Percentiles rank a stretch among this genome's conserved stretches.
These are phyloP conservation scores for Chironomus tepperi DNA, from an alignment of 1,140 invertebrate species.

Conservation along the genomic window DNA sequence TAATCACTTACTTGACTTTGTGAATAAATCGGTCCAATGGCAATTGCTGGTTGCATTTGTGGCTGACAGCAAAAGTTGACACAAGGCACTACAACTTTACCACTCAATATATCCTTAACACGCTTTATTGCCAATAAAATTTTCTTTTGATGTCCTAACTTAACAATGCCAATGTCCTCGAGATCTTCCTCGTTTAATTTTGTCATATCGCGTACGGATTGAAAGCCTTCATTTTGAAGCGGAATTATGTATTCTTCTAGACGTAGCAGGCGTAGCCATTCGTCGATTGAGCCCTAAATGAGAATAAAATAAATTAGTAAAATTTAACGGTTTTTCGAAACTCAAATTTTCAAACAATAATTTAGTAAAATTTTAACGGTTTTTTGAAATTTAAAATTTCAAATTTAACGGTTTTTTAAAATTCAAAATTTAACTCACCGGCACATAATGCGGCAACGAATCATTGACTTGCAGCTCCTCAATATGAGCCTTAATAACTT, in stretches of 20 bases:
- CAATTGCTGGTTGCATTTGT: conserved; percentile 11
- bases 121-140: conserved; percentile 94
- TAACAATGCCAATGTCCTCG: conserved; percentile 95
- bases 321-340: too few species aligned
- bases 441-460: conserved; percentile 85
- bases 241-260: conserved; percentile 86
- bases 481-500: conserved; percentile 92
- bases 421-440: conserved; percentile 49
- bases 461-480: conserved; percentile 89
- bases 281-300: conserved; percentile 78
- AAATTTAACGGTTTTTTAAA: too few species aligned
- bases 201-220: conserved; percentile 82
- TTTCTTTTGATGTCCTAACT: conserved; percentile 96
- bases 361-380: too few species aligned
- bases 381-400: conserved; percentile 21
- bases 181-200: conserved; percentile 98
- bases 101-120: conserved; percentile 86
- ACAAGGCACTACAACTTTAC: conserved; percentile 52
- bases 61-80: conserved; percentile 25
- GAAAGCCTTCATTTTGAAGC: conserved; percentile 86
- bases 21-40: background rate
- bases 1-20: conserved; percentile 1
- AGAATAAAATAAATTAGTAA: conserved; percentile 25
- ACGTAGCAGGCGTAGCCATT: conserved; percentile 84
- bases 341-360: too few species aligned